Base-by-base conservation (phyloP, 2,113 vertebrate species). In the Strix uralensis region DNA sequence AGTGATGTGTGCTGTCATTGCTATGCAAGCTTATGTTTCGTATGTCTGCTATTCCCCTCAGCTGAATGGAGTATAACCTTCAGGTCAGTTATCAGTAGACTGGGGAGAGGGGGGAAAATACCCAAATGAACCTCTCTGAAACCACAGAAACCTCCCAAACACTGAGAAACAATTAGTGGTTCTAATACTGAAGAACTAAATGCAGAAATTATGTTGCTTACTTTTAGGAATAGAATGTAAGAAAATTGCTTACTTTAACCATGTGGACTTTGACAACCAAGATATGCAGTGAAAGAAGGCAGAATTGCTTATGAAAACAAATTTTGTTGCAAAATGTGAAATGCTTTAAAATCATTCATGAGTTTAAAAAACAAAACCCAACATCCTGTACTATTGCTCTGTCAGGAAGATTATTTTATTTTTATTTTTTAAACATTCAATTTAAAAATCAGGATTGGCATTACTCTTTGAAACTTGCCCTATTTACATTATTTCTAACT, bases 31-130 rank as follows among this genome's bases (percentile, higher is more conserved):
- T 54, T 49, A 15, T 18, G 21, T 52, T 91, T 70, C 3, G 6
- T 44, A 17, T n/a, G 29, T 59, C 26, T 88, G 21, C 22, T 78
- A 0, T 65, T 92, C 11, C 32, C 38, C 70, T 73, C n/a, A 88
- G n/a, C 44, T 49, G 63, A 81, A 69, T 17, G 18, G 29, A 66
- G 49, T 36, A n/a, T 44, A 59, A 55, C 30, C 57, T 88, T 44
- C 72, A 57, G 34, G 30, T 49, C 17, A 15, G 13, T 85, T 62
- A 62, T 42, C 71, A 67, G 5, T 40, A 59, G n/a, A 54, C 3
- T 38, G 8, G 36, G 5, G 9, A 7, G 19, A 3, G 11, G 4
- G 1, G 5, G 10, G 1, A 22, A 54, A 58, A 42, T 61, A 23
- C 13, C 12, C 10, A 30, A 66, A 46, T 46, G 44, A 46, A 17